A percentile compares a stretch with the other conserved stretches of the same genome.
These are phyloP conservation scores for Azemiops feae DNA, from an alignment of 2,113 vertebrate genomes.

Conservation along the genomic window DNA sequence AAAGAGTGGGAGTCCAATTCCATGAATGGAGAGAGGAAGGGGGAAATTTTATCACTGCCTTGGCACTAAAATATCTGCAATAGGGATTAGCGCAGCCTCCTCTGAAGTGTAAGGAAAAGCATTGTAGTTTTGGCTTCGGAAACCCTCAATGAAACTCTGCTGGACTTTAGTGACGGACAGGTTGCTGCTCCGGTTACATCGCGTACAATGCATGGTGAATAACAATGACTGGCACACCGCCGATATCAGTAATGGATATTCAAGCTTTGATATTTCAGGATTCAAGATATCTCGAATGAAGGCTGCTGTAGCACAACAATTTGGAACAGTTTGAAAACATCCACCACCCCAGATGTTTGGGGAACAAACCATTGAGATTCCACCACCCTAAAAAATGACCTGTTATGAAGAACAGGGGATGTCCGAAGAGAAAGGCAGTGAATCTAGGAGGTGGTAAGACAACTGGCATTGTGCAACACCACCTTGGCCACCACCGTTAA, in stretches of 20 bases:
- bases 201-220: neutral
- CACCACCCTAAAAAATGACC: neutral
- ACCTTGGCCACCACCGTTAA: neutral
- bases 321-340: neutral
- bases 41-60: conserved; percentile 38
- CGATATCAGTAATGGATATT: neutral
- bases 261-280: conserved; percentile 17
- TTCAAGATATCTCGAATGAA: neutral
- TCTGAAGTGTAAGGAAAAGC: conserved; percentile 48
- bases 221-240: neutral
- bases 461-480: neutral
- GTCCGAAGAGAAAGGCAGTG: neutral
- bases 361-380: neutral
- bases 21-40: neutral
- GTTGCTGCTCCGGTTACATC: neutral
- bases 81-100: conserved; percentile 40
- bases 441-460: neutral
- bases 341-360: neutral
- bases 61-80: conserved; percentile 53
- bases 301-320: neutral
- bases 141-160: conserved; percentile 2
- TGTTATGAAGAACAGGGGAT: neutral
- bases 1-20: neutral
- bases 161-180: conserved; percentile 13
- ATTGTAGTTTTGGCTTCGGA: conserved; percentile 40